Evolutionary conservation across 35 echinoderm and acorn worm species (phyloP), one percentile per base, ranked within the genome.

Genomic region (Ophiothrix spiculata): DNA sequence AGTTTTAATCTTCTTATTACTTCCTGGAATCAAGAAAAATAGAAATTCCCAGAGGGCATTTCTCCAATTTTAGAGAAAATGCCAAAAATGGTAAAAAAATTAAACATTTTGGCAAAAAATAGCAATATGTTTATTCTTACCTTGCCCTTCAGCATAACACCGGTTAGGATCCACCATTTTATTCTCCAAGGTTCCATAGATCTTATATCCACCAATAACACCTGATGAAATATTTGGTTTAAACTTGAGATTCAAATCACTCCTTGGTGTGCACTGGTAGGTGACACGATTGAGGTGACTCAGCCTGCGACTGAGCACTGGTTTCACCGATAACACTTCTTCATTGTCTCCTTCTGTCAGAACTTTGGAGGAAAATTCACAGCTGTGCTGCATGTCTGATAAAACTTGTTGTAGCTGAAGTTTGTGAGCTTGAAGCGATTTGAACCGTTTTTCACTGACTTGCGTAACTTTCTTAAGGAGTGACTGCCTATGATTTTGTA

Each of bases 321-420:
- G 91, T 54, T 94, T 98, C 19, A 98, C 40, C 32, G 95, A 91
- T 32, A 98, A 45, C 29, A 98, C 40, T 80, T 98, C 95, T 10
- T 84, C 76, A 56, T 82, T 88, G 80, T 84, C 91, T 79, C 91
- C 90, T 36, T 94, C 91, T 40, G 86, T 76, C 31, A 98, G 37
- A 11, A 89, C 91, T 34, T 79, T 33, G 10, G 88, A 82, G 1
- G 88, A 64, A 23, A 94, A 19, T 13, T 88, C 76, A 77, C 92
- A 91, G 4, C 83, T 88, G 54, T 98, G 91, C 32, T 98, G 88
- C 45, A 98, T 82, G 36, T 98, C 95, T n/a, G 38, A 56, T 4
- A 98, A 86, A 28, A 91, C 81, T 85, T 98, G 95, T 63, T 94
- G 88, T 0, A 89, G 81, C 38, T 98, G 92, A 0, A 98, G 33